Evolutionary conservation across 2,113 vertebrate genomes (phyloP), one percentile per base, ranked within the genome.

Genomic region (Phaethornis superciliosus): DNA sequence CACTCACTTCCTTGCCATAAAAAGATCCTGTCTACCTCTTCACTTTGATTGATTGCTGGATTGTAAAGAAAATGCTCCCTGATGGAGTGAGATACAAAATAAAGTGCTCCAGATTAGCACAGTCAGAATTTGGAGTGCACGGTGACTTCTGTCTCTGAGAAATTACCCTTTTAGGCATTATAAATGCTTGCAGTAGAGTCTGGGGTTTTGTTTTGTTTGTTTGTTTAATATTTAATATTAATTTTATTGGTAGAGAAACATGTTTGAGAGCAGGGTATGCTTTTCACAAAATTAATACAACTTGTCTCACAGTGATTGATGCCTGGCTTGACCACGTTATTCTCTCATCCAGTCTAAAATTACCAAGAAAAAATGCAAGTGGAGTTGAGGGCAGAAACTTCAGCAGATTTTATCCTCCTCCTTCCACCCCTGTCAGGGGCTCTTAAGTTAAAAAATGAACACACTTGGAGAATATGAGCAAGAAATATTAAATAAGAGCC

Each of bases 21-120:
- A 94, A 27, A 86, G 54, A 79, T 94, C 75, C 67, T 76, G 82
- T 90, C 93, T 83, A 4, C 83, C 64, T 85, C 67, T 40, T 60
- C 74, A 65, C 91, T 93, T 95, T 74, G 93, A 74, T 5, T 93
- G 93, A 91, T 96, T 94, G 77, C 88, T 90, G 52, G 54, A 90
- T 58, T 52, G 22, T 89, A 90, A 85, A 77, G 88, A 72, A 96
- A 92, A 65, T 91, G 58, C 40, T 92, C 33, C 5, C 15, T 64
- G 69, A 78, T 91, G 59, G 89, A 88, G 67, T 58, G 42, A 81
- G 54, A 33, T 84, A 42, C 49, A 70, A 77, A 85, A 89, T 86
- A 46, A 93, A 94, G 65, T 59, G 51, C 68, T 82, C 70, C 44
- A 60, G 90, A 95, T 95, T 71, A 93, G 46, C 60, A n/a, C 63